These are phyloP conservation scores for Apis florea DNA, from an alignment of 1,140 invertebrate genomes.

Conservation along the genomic window DNA sequence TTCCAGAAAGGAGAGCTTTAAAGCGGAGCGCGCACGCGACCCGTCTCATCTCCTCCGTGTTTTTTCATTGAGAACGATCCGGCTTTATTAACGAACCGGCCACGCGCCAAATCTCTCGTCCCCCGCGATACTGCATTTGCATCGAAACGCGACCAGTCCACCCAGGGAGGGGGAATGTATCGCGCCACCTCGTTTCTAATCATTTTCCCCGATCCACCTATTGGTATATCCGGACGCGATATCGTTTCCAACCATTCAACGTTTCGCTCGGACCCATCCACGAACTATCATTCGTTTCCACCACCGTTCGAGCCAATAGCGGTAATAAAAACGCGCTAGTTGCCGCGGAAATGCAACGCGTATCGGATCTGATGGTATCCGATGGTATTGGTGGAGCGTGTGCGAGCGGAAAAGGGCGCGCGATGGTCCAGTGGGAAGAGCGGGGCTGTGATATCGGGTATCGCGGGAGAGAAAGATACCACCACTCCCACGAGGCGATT, in stretches of 20 bases:
- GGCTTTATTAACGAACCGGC: background rate
- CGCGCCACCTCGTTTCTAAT: background rate
- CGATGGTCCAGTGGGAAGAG: constrained; percentile 43
- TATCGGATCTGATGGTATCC: background rate
- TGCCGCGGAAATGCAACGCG: background rate
- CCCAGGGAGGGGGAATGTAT: too few species aligned
- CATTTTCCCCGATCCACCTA: background rate
- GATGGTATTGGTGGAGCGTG: background rate
- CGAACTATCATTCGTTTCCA: background rate
- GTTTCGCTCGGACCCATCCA: too few species aligned
- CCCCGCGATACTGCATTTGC: too few species aligned
- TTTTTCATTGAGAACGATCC: background rate
- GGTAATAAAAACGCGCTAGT: background rate
- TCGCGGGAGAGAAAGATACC: constrained; percentile 56
- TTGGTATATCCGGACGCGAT: background rate
- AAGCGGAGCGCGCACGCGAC: constrained; percentile 31
- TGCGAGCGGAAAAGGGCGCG: background rate
- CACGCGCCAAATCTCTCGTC: background rate
- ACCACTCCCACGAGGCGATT: constrained; percentile 49
- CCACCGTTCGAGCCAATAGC: background rate
- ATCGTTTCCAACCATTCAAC: background rate
- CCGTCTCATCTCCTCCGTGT: too few species aligned
- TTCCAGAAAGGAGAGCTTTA: constrained; percentile 34
- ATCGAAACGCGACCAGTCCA: background rate
- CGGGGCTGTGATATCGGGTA: constrained; percentile 34